These are phyloP conservation scores for Tachysurus fulvidraco DNA, from an alignment of 2,113 vertebrate species.

Conservation along the genomic window DNA sequence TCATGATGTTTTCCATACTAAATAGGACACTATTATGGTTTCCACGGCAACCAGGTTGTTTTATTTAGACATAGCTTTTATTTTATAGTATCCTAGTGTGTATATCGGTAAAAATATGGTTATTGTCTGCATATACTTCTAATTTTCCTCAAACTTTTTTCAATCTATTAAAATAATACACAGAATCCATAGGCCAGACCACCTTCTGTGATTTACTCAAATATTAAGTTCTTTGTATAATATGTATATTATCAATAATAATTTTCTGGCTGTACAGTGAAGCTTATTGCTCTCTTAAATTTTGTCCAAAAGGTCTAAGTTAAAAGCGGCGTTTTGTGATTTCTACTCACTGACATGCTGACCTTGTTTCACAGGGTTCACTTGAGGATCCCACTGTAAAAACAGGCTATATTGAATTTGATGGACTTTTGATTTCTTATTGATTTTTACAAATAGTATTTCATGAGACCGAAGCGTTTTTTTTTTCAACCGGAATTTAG, in stretches of 20 bases:
- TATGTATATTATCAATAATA: not conserved
- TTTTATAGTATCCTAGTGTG: not conserved
- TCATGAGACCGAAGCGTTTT: not conserved
- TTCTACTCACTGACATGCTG: not conserved
- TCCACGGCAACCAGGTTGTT: not conserved
- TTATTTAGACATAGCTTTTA: not conserved
- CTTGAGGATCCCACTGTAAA: not conserved
- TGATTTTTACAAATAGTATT: not conserved
- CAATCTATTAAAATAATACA: not conserved
- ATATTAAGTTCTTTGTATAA: not conserved
- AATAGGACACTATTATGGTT: not conserved
- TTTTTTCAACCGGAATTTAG: not conserved
- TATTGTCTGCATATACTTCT: not conserved
- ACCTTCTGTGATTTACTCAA: not conserved
- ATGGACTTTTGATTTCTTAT: not conserved
- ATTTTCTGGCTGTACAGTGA: not conserved
- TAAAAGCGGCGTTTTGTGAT: not conserved
- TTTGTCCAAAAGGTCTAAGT: not conserved
- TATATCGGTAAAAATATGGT: not conserved
- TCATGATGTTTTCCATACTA: not conserved
- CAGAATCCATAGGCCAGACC: not conserved
- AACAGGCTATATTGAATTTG: not conserved
- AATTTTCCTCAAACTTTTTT: not conserved
- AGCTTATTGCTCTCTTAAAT: not conserved
- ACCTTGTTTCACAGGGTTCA: not conserved